Evolutionary conservation across 2,797 vertebrate species (phyloP), one percentile per base, ranked within the genome.

Genomic region (Fratercula arctica): DNA sequence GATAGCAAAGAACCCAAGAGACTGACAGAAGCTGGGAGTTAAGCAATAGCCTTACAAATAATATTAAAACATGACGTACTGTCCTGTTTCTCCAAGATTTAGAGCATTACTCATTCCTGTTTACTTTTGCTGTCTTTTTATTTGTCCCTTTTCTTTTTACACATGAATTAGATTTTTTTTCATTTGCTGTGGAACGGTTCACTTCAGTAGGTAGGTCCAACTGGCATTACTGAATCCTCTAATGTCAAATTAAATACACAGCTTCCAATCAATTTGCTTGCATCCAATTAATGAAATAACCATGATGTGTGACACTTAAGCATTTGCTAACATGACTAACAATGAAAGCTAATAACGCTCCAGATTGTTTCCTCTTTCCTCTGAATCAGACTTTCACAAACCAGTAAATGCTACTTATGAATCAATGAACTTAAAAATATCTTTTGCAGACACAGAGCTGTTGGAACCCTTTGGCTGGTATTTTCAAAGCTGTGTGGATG

Each of bases 121-220:
- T 92, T 93, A 86, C 94, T 96, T 97, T 97, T 97, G 91, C 96
- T 96, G 76, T 97, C 83, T 97, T 98, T 98, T 98, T 98, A 96
- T 98, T 97, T 98, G 95, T 97, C 97, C 97, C 97, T 95, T 98
- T 98, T 98, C 95, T 98, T 98, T 98, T 99, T 98, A 97, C 98
- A 97, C 96, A 97, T 98, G 69, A 98, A 98, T 99, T 98, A 99
- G 99, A 99, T 98, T 98, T 99, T 97, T 99, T 99, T 98, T 98
- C 98, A 96, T 99, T 99, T 98, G 98, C 99, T 95, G 98, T 98
- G 98, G 98, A 99, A 98, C 89, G 96, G 98, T 99, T 99, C 98
- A 98, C 98, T 98, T 98, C 98, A 96, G 98, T 99, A 99, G 99
- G 98, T 99, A 99, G 98, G 98, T 99, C 97, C 90, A 94, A 28